phyloP scores from a whole-genome alignment of 2,797 vertebrate genomes.

The Coregonus suidteri region DNA sequence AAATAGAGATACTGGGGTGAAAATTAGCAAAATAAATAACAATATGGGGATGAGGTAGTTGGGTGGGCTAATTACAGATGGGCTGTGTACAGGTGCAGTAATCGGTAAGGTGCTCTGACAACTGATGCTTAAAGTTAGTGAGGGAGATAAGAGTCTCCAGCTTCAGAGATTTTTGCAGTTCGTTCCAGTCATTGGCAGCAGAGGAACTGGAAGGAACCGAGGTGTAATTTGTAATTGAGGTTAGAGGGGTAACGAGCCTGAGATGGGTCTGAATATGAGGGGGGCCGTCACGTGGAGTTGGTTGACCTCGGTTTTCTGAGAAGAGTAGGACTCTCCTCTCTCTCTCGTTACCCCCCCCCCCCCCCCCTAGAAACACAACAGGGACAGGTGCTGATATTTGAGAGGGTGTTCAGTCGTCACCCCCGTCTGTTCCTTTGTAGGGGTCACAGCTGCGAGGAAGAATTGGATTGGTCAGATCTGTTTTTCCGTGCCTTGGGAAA shows the following conservation, averaged over 20 bases:
- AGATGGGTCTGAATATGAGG: neutral
- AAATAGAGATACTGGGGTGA: too few relatives aligned
- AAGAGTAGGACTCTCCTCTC: conserved; percentile 30
- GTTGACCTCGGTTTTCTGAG: conserved; percentile 21
- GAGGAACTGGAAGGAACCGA: too few relatives aligned
- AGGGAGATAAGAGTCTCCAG: too few relatives aligned
- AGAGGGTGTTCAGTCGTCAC: conserved; percentile 34
- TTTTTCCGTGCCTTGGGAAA: conserved; percentile 52
- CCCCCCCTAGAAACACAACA: conserved; percentile 25
- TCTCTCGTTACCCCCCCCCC: neutral
- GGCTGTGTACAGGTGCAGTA: too few relatives aligned
- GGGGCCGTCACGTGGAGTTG: conserved; percentile 11
- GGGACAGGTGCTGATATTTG: conserved; percentile 69
- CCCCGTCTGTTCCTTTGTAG: neutral
- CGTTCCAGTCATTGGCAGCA: too few relatives aligned
- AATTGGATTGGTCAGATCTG: neutral
- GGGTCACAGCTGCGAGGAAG: conserved; percentile 18
- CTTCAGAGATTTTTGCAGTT: too few relatives aligned
- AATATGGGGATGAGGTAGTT: too few relatives aligned
- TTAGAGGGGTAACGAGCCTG: neutral
- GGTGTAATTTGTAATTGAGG: too few relatives aligned
- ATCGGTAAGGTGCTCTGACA: too few relatives aligned
- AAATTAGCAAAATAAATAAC: too few relatives aligned
- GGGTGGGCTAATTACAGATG: too few relatives aligned
- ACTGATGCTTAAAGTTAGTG: too few relatives aligned